These are phyloP conservation scores for Papilio helenus DNA, from an alignment of 1,140 invertebrate genomes.

Conservation along the genomic window DNA sequence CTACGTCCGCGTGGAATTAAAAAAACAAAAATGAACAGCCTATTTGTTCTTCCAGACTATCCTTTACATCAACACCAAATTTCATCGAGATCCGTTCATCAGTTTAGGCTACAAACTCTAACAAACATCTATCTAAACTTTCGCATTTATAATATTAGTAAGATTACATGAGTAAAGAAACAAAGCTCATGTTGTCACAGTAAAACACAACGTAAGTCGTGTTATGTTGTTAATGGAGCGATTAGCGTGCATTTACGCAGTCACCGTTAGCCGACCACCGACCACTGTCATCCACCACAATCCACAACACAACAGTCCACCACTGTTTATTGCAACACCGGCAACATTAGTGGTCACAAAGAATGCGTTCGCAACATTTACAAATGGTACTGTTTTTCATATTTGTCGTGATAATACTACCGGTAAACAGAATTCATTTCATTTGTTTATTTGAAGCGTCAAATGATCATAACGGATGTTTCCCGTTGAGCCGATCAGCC, in stretches of 20 bases:
- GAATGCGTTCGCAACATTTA: not conserved
- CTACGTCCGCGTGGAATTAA: too few species aligned
- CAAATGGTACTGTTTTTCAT: not conserved
- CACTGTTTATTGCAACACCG: not conserved
- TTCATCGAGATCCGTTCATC: too few species aligned
- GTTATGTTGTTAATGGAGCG: not conserved
- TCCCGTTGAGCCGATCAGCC: too few species aligned
- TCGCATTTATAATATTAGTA: too few species aligned
- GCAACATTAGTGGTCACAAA: not conserved
- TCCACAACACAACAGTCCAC: not conserved
- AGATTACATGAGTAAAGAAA: not conserved
- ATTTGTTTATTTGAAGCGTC: too few species aligned
- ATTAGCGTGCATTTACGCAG: constrained; percentile 2
- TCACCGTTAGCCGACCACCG: not conserved
- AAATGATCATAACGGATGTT: too few species aligned
- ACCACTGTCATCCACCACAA: not conserved
- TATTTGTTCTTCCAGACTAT: too few species aligned
- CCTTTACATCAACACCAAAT: too few species aligned
- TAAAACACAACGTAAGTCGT: not conserved
- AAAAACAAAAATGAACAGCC: too few species aligned
- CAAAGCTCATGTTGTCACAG: not conserved
- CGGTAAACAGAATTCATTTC: not conserved
- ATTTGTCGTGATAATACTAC: not conserved
- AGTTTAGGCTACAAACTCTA: too few species aligned
- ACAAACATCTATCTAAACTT: too few species aligned